Evolutionary conservation across 2,113 vertebrate species (phyloP), one percentile per base, ranked within the genome.

Genomic region (Pycnonotus jocosus): DNA sequence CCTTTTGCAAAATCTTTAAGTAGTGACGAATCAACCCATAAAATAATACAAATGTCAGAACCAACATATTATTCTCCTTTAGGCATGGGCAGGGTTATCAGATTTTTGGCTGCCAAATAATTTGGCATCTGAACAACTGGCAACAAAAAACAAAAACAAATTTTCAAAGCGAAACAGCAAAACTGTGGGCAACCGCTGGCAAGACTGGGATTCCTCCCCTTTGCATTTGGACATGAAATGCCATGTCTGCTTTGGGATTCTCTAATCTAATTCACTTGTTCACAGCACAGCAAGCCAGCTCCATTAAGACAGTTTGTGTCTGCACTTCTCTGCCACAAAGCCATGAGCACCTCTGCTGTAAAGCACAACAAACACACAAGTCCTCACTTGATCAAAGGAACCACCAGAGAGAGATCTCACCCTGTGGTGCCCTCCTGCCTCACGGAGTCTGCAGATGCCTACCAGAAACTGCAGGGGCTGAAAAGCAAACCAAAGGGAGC

Each of bases 311-410:
- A 24, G 28, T 4, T 35, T 33, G 77, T 44, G 37, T 51, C 64
- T 88, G 60, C 68, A 13, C 28, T 30, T 54, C 79, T 48, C 12
- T 47, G 76, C 56, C 81, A 74, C 30, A 2, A 12, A 30, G 38
- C 84, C 45, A 23, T 4, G 45, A 65, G 90, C 8, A 58, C 27
- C 62, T 42, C 64, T 83, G 61, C 44, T 11, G 25, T 6, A 51
- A 57, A 72, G 74, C n/a, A 16, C 2, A 1, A 35, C 0, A 0
- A 4, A 44, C 1, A 5, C 44, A 42, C 95, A 83, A 70, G 90
- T 62, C 76, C 68, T 60, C 62, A 20, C 92, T 74, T 37, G 92
- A 96, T 94, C 91, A 97, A 93, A 95, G 82, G 3, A 88, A 92
- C 79, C 79, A 5, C 54, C 9, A 76, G 18, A 64, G 40, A 86